These are phyloP conservation scores for Melanotaenia pygmaea DNA, from an alignment of 2,797 vertebrate species.

Conservation along the genomic window DNA sequence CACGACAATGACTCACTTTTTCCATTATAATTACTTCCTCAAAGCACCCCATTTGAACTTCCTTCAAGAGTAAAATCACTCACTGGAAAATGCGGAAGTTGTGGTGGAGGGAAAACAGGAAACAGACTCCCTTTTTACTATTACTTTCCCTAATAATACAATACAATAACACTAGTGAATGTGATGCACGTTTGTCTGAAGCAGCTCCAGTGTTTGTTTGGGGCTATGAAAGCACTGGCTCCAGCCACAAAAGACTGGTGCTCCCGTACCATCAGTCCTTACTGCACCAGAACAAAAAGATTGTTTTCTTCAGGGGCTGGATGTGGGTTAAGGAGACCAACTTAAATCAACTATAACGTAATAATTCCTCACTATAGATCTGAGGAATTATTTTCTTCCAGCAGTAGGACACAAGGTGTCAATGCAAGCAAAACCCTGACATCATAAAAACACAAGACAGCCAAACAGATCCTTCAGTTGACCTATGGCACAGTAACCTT, in stretches of 20 bases:
- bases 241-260: too few relatives aligned
- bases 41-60: constrained; percentile 20
- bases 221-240: too few relatives aligned
- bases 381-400: constrained; percentile 50
- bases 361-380: too few relatives aligned
- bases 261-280: background rate
- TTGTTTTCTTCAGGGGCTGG: too few relatives aligned
- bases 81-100: constrained; percentile 16
- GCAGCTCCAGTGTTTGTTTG: background rate
- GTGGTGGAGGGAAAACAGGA: background rate
- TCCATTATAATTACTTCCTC: constrained; percentile 25
- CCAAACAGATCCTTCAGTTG: constrained; percentile 22
- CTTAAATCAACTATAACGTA: too few relatives aligned
- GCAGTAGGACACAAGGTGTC: constrained; percentile 45
- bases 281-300: too few relatives aligned
- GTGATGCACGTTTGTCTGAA: background rate
- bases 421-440: constrained; percentile 50
- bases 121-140: background rate
- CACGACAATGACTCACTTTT: constrained; percentile 17
- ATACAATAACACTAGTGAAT: background rate
- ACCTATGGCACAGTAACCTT: constrained; percentile 40
- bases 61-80: constrained; percentile 13
- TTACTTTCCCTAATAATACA: background rate
- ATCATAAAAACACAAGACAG: constrained; percentile 53
- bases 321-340: too few relatives aligned